These are phyloP conservation scores for Olivierus martensii DNA, from an alignment of 1,140 invertebrate genomes.

Conservation along the genomic window DNA sequence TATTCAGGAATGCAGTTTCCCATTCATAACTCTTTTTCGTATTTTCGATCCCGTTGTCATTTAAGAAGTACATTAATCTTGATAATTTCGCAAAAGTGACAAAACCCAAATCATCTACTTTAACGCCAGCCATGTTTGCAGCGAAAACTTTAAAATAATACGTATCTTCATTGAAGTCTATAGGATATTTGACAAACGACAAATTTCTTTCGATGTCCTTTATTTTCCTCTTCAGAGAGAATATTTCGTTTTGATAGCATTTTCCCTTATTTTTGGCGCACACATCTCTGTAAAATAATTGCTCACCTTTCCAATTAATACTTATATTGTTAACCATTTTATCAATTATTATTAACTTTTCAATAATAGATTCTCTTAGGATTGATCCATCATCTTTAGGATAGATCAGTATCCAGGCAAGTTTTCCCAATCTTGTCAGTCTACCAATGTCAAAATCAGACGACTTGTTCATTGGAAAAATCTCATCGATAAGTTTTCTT, in stretches of 20 bases:
- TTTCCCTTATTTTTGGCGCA: slow-evolving; percentile 67
- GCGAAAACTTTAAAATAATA: slow-evolving; percentile 70
- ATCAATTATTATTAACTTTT: slow-evolving; percentile 58
- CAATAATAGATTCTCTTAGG: slow-evolving; percentile 55
- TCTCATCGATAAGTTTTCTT: slow-evolving; percentile 52
- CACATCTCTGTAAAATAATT: slow-evolving; percentile 46
- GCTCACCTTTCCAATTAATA: slow-evolving; percentile 26
- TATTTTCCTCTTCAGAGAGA: slow-evolving; percentile 62
- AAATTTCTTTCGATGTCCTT: slow-evolving; percentile 55
- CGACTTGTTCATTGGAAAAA: slow-evolving; percentile 16
- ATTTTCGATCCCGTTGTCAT: slow-evolving; percentile 56
- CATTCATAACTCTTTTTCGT: slow-evolving; percentile 64
- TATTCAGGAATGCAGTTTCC: slow-evolving; percentile 67
- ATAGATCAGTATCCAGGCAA: slow-evolving; percentile 66
- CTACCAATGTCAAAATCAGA: slow-evolving; percentile 16
- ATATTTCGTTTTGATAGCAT: slow-evolving; percentile 70
- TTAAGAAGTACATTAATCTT: slow-evolving; percentile 69
- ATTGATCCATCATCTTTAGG: slow-evolving; percentile 67
- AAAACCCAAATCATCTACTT: slow-evolving; percentile 51
- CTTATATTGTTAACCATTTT: slow-evolving; percentile 58
- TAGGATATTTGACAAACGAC: slow-evolving; percentile 67
- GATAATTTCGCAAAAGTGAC: slow-evolving; percentile 61
- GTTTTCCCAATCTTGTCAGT: slow-evolving; percentile 73
- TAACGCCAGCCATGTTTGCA: slow-evolving; percentile 67
- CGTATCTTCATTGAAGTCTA: slow-evolving; percentile 72